phyloP scores from a whole-genome alignment of 2,888 invertebrate species.

The Elmis aenea region DNA sequence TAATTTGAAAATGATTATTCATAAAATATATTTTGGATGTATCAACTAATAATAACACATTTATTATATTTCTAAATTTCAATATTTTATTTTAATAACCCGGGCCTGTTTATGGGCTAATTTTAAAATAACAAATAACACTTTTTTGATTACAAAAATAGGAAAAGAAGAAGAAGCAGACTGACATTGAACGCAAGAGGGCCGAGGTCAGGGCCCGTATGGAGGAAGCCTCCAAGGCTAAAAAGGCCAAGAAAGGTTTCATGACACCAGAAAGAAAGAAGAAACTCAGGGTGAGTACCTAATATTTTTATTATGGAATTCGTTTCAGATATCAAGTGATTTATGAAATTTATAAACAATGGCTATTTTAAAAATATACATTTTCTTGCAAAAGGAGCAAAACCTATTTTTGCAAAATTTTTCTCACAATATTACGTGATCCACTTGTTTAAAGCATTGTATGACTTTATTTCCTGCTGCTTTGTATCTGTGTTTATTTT shows the following conservation, averaged over 20 bases:
- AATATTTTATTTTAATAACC: too few species aligned
- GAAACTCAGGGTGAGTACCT: conserved; percentile 88
- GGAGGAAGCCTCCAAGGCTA: conserved; percentile 97
- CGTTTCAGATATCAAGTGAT: not conserved
- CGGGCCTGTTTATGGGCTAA: too few species aligned
- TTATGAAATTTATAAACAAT: not conserved
- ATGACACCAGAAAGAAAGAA: conserved; percentile 99
- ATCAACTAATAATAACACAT: too few species aligned
- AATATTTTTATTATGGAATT: too few species aligned
- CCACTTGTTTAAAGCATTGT: too few species aligned
- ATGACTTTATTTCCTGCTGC: too few species aligned
- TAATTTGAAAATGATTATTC: too few species aligned
- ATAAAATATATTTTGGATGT: too few species aligned
- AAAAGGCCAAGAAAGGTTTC: conserved; percentile 99
- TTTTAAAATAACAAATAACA: not conserved
- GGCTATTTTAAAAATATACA: not conserved
- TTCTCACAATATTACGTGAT: too few species aligned
- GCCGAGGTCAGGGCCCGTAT: conserved; percentile 98
- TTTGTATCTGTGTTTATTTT: too few species aligned
- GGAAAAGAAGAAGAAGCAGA: conserved; percentile 98
- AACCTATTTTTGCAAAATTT: conserved; percentile 5
- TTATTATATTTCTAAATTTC: too few species aligned
- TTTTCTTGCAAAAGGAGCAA: not conserved
- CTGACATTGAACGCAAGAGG: conserved; percentile 97
- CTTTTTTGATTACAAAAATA: conserved; percentile 40